These are phyloP conservation scores for Emmelina monodactyla DNA, from an alignment of 2,888 invertebrate genomes.

Conservation along the genomic window DNA sequence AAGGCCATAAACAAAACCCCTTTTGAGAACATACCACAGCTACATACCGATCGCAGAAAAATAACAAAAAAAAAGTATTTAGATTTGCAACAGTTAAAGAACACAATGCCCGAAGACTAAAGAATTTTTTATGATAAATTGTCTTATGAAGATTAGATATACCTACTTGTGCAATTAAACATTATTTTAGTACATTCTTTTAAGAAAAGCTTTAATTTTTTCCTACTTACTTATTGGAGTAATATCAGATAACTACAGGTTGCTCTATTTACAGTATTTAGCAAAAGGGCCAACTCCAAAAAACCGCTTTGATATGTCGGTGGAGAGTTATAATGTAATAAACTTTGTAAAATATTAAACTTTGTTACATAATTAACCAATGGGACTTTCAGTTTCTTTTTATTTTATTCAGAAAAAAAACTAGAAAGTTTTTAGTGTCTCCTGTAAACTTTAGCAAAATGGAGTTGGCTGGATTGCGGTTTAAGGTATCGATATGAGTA, in stretches of 20 bases:
- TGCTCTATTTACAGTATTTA: slow-evolving; percentile 7
- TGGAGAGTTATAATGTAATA: slow-evolving; percentile 6
- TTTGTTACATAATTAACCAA: slow-evolving; percentile 6
- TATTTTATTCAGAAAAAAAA: slow-evolving; percentile 5
- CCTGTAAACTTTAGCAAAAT: background rate
- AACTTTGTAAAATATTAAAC: slow-evolving; percentile 8
- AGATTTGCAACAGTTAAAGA: slow-evolving; percentile 9
- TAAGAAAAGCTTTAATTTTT: too few relatives aligned
- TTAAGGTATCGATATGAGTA: background rate
- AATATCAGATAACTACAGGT: slow-evolving; percentile 7
- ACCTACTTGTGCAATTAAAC: too few relatives aligned
- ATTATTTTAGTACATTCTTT: too few relatives aligned
- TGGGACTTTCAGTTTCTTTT: slow-evolving; percentile 8
- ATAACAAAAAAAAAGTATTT: slow-evolving; percentile 9
- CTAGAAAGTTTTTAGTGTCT: slow-evolving; percentile 5
- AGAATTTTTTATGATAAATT: slow-evolving; percentile 10
- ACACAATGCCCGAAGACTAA: slow-evolving; percentile 6
- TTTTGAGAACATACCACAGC: slow-evolving; percentile 7
- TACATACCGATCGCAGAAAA: slow-evolving; percentile 9
- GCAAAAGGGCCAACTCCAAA: slow-evolving; percentile 10
- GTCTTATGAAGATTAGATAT: slow-evolving; percentile 1
- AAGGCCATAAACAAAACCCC: slow-evolving; percentile 6
- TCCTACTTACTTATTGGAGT: slow-evolving; percentile 5
- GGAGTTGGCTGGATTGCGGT: background rate
- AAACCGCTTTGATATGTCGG: slow-evolving; percentile 7